A percentile compares a stretch with the other conserved stretches of the same genome.
These are phyloP conservation scores for Zeuzera pyrina DNA, from an alignment of 2,888 invertebrate species.

Conservation along the genomic window DNA sequence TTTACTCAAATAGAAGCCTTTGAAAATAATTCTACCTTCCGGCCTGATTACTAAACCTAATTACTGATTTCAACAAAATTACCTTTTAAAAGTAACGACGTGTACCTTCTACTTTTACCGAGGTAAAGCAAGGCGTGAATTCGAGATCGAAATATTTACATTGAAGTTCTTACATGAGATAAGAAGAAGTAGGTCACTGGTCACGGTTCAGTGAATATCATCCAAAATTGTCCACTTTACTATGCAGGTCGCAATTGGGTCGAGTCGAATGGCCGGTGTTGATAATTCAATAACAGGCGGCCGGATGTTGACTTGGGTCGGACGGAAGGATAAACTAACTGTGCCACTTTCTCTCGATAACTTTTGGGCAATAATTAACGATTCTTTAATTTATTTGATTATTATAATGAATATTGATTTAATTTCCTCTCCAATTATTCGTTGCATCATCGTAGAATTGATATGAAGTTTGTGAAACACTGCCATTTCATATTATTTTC, in stretches of 20 bases:
- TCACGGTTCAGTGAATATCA: not conserved
- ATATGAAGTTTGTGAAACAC: no score
- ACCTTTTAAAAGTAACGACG: not conserved
- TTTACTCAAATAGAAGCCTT: no score
- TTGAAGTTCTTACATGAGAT: not conserved
- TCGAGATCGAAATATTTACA: not conserved
- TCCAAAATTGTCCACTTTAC: not conserved
- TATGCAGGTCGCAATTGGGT: not conserved
- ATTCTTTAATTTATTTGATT: no score
- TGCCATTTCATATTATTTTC: no score
- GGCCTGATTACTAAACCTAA: slow-evolving; percentile 22
- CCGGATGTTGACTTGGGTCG: not conserved
- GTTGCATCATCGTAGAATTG: no score
- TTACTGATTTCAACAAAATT: slow-evolving; percentile 15
- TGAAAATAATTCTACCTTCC: no score
- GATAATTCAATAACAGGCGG: slow-evolving; percentile 17
- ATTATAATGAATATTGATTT: no score
- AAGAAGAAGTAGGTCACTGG: not conserved
- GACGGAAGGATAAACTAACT: not conserved
- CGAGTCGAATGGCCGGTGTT: slow-evolving; percentile 10
- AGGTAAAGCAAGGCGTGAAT: no score
- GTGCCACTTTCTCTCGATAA: not conserved
- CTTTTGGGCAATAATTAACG: not conserved
- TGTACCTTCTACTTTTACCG: not conserved
- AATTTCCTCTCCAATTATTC: no score